Percentiles rank a stretch among this genome's conserved stretches.
These are phyloP conservation scores for Trachymyrmex cornetzi DNA, from an alignment of 1,140 invertebrate genomes.

Conservation along the genomic window DNA sequence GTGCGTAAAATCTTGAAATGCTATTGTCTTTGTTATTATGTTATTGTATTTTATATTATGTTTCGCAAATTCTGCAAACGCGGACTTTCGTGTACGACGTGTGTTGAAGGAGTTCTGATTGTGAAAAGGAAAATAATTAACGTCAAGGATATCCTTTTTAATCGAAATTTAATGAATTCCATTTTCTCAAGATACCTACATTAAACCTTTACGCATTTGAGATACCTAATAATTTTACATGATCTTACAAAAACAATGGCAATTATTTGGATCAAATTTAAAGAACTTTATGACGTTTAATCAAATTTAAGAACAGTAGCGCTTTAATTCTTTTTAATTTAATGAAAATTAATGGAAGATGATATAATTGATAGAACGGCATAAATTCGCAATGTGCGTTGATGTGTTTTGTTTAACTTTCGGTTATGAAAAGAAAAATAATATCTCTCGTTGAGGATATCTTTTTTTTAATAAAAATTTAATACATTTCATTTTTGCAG, in stretches of 20 bases:
- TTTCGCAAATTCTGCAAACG: background rate
- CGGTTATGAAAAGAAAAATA: background rate
- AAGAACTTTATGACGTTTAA: background rate
- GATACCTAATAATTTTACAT: background rate
- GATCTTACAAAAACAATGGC: background rate
- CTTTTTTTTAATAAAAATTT: background rate
- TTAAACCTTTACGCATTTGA: background rate
- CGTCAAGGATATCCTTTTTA: background rate
- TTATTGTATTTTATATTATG: background rate
- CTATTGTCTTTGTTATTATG: background rate
- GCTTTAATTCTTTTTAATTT: background rate
- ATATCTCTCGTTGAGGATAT: background rate
- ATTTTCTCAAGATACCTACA: background rate
- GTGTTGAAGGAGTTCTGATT: background rate
- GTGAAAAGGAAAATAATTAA: background rate
- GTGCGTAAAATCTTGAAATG: background rate
- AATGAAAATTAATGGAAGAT: background rate
- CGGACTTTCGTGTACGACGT: background rate
- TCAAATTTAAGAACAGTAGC: background rate
- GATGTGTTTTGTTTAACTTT: background rate
- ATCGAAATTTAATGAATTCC: background rate
- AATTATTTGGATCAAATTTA: slow-evolving; percentile 17
- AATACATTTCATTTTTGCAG: background rate
- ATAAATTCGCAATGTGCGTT: background rate
- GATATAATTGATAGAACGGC: background rate